These are phyloP conservation scores for Paragorgia papillata DNA, from an alignment of 92 coral and sea anemone species.

Conservation along the genomic window DNA sequence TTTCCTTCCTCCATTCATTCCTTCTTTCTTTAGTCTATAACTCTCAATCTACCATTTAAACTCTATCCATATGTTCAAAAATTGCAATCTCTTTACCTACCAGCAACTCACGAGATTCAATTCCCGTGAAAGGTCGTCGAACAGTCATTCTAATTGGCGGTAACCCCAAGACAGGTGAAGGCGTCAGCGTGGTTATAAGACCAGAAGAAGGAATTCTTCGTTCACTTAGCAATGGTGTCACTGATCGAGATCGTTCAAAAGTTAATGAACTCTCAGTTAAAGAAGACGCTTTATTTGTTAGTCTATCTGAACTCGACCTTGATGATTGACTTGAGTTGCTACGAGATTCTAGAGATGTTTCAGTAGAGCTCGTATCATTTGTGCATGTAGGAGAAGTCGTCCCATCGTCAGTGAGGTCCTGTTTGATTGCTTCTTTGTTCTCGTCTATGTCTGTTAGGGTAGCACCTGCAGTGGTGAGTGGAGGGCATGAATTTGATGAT, in stretches of 20 bases:
- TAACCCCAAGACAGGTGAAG: background rate
- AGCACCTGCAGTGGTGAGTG: background rate
- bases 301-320: background rate
- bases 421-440: background rate
- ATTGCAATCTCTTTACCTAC: background rate
- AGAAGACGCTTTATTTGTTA: background rate
- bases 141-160: background rate
- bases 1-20: background rate
- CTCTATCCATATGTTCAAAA: no score
- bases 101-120: background rate
- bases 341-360: background rate
- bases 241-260: background rate
- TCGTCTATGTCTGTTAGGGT: background rate
- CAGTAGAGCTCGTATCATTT: background rate
- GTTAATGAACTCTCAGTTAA: background rate
- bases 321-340: background rate
- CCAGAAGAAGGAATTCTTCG: slow-evolving; percentile 12
- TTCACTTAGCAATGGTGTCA: background rate
- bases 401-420: background rate
- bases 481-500: background rate
- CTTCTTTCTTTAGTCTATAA: background rate
- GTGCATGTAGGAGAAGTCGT: background rate
- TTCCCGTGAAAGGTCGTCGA: background rate
- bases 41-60: background rate
- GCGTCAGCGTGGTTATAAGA: background rate